Base-by-base conservation (phyloP, 2,888 invertebrate species). In the Esperia sulphurella region DNA sequence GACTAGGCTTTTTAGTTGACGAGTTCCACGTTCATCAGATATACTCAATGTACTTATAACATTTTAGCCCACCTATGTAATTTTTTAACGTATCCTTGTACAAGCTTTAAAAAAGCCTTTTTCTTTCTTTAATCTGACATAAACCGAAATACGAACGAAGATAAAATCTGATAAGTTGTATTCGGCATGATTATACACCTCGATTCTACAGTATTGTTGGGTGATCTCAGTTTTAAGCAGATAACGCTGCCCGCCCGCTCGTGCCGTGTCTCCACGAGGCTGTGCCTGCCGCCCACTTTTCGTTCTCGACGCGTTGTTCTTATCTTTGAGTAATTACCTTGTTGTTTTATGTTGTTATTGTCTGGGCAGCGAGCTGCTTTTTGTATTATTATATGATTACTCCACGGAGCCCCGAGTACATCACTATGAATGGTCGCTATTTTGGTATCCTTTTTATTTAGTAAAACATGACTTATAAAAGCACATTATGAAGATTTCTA, bases 261-360 rank as follows among this genome's bases (percentile, higher is more conserved):
- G 51, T 54, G 52, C 50, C 54, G 58, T 60, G 47, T 53, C 53
- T 52, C 53, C 57, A 54, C 55, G 50, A 50, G 46, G 48, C 53
- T 43, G 51, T 21, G 52, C 50, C 58, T 53, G 48, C 50, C 48
- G 44, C 47, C 62, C 67, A 70, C 72, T 75, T 76, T 74, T 65
- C 64, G 61, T 66, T 65, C 69, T 63, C 66, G 68, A 71, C 73
- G 73, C 71, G 72, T 70, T 75, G 69, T 68, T 76, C 79, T 79
- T 81, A 79, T 81, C 80, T 79, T 74, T 80, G 75, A 79, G 74
- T 80, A 79, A 80, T 79, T 79, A 78, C 72, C 70, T 74, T 71
- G 71, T 72, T 75, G 74, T 79, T 79, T 74, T 75, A 70, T 76
- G 59, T 61, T 68, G 71, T 74, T 72, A 75, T 77, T 77, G 70